phyloP scores from a whole-genome alignment of 2,113 vertebrate genomes.

The Antechinus flavipes region DNA sequence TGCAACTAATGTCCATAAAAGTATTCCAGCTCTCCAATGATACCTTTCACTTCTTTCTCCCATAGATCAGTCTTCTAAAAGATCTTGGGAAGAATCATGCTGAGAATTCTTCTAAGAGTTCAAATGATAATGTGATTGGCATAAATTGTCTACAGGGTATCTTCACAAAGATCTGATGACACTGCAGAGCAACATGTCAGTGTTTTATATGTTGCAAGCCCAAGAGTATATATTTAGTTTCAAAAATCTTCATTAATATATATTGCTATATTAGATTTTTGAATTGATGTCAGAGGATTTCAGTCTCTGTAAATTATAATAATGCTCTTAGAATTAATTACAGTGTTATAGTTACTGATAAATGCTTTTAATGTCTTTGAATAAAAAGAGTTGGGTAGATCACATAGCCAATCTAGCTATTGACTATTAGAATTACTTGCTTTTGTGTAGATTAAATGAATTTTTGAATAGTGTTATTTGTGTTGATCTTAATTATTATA shows the following conservation, averaged over 20 bases:
- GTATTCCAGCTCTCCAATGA: background rate
- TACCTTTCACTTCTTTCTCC: background rate
- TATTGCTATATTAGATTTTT: slow-evolving; percentile 79
- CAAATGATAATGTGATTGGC: slow-evolving; percentile 41
- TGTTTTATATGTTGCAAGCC: slow-evolving; percentile 68
- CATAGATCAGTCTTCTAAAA: background rate
- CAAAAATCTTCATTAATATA: slow-evolving; percentile 80
- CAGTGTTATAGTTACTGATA: slow-evolving; percentile 69
- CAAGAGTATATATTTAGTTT: slow-evolving; percentile 66
- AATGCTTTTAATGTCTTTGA: slow-evolving; percentile 64
- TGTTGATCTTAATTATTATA: slow-evolving; percentile 5
- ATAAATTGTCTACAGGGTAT: slow-evolving; percentile 67
- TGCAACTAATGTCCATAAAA: slow-evolving; percentile 10
- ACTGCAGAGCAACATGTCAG: slow-evolving; percentile 65
- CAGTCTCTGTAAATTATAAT: slow-evolving; percentile 72
- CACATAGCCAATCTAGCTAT: slow-evolving; percentile 38
- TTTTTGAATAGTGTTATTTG: slow-evolving; percentile 44
- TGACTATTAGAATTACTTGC: slow-evolving; percentile 53
- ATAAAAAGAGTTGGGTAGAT: slow-evolving; percentile 63
- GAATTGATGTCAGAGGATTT: slow-evolving; percentile 69
- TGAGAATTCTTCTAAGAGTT: background rate
- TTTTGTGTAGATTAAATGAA: slow-evolving; percentile 34
- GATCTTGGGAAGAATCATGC: slow-evolving; percentile 1
- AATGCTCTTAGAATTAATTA: slow-evolving; percentile 75
- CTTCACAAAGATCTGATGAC: slow-evolving; percentile 68